Evolutionary conservation across 2,888 invertebrate genomes (phyloP).

Genomic region (Patella depressa): DNA sequence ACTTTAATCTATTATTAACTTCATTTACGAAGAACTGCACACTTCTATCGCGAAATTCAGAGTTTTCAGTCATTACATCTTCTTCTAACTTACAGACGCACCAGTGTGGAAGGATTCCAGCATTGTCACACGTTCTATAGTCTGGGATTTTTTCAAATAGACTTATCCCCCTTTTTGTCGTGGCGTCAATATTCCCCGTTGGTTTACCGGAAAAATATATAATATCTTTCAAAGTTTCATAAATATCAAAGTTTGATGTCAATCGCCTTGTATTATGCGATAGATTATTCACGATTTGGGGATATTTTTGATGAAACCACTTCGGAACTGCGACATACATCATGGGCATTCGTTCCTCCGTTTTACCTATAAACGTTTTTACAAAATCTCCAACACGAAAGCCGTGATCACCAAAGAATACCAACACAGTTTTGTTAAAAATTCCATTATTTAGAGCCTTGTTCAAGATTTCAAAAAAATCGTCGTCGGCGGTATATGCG

Average conservation of each 20-base stretch:
- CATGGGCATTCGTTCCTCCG: slow-evolving; percentile 90
- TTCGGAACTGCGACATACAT: slow-evolving; percentile 81
- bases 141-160: slow-evolving; percentile 82
- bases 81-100: slow-evolving; percentile 85
- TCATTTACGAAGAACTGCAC: no score
- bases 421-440: slow-evolving; percentile 51
- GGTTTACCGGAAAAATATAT: slow-evolving; percentile 15
- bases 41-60: no score
- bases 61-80: slow-evolving; percentile 67
- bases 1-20: slow-evolving; percentile 28
- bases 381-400: slow-evolving; percentile 88
- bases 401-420: slow-evolving; percentile 87
- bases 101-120: slow-evolving; percentile 86
- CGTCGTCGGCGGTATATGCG: slow-evolving; percentile 77
- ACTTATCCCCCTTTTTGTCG: slow-evolving; percentile 72
- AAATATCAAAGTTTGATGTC: slow-evolving; percentile 86
- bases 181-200: slow-evolving; percentile 63
- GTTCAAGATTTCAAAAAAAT: slow-evolving; percentile 76
- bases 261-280: slow-evolving; percentile 78
- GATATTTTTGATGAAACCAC: slow-evolving; percentile 79
- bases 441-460: slow-evolving; percentile 65
- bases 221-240: slow-evolving; percentile 76
- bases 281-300: slow-evolving; percentile 78
- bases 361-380: slow-evolving; percentile 81
- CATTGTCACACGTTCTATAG: slow-evolving; percentile 82